These are phyloP conservation scores for Cremastobaeus sp. DNA, from an alignment of 2,888 invertebrate genomes.

Conservation along the genomic window DNA sequence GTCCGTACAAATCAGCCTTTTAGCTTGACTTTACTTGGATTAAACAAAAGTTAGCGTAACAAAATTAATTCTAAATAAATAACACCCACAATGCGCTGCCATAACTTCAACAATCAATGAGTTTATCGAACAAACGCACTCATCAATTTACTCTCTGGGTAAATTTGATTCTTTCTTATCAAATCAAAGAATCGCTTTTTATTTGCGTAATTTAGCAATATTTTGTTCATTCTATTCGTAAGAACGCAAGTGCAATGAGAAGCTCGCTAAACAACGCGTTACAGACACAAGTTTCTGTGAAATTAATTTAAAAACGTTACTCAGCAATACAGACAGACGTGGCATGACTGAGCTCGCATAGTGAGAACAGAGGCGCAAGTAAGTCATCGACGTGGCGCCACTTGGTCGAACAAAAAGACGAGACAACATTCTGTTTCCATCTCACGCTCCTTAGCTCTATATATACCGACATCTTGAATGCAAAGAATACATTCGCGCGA, in stretches of 20 bases:
- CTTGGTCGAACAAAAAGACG: slow-evolving; percentile 15
- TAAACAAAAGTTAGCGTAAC: slow-evolving; percentile 39
- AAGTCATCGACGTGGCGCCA: slow-evolving; percentile 26
- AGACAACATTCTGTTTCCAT: slow-evolving; percentile 20
- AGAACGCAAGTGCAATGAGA: too few species aligned
- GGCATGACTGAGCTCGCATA: neutral
- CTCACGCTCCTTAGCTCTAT: slow-evolving; percentile 6
- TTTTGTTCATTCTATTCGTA: too few species aligned
- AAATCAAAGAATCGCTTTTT: too few species aligned
- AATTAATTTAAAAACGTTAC: neutral
- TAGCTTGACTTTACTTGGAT: slow-evolving; percentile 34
- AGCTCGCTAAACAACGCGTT: too few species aligned
- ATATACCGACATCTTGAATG: slow-evolving; percentile 19
- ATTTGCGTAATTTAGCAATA: too few species aligned
- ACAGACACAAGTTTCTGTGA: too few species aligned
- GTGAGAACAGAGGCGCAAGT: slow-evolving; percentile 6
- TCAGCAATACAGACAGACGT: neutral
- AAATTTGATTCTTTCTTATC: too few species aligned
- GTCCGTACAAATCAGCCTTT: slow-evolving; percentile 37
- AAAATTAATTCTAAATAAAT: slow-evolving; percentile 37
- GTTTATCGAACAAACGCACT: too few species aligned
- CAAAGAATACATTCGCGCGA: slow-evolving; percentile 11
- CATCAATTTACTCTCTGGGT: neutral
- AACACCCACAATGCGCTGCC: slow-evolving; percentile 4
- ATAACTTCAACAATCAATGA: slow-evolving; percentile 17